Percentiles rank a stretch among this genome's conserved stretches.
phyloP scores from a whole-genome alignment of 2,888 invertebrate genomes.

The Beris morrisii region DNA sequence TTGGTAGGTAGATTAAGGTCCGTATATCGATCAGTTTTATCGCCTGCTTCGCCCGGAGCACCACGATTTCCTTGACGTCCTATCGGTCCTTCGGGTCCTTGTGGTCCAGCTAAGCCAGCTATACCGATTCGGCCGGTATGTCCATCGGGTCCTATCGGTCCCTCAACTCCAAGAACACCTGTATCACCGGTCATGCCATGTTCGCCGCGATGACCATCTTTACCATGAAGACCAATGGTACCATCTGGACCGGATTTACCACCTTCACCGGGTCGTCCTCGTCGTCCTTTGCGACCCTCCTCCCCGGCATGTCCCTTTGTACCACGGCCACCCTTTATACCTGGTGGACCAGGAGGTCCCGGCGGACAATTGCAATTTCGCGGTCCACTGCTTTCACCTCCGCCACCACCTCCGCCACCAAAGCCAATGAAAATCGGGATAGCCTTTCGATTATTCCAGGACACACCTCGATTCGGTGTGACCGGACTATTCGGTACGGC shows the following conservation, averaged over 20 bases:
- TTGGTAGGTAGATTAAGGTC: too few species aligned
- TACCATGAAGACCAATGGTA: not conserved
- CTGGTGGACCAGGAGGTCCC: constrained; percentile 18
- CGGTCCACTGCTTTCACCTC: too few species aligned
- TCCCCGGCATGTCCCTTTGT: constrained; percentile 16
- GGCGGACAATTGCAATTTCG: constrained; percentile 27
- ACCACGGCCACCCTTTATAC: constrained; percentile 24
- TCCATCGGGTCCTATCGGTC: constrained; percentile 10
- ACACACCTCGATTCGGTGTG: too few species aligned
- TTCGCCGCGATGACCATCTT: not conserved
- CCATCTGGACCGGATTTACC: constrained; percentile 4
- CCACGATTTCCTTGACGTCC: constrained; percentile 18
- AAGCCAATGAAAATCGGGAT: too few species aligned
- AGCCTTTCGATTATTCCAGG: too few species aligned
- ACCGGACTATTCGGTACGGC: not conserved
- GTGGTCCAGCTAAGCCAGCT: constrained; percentile 29
- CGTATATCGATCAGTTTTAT: not conserved
- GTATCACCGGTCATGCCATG: constrained; percentile 16
- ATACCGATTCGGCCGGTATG: constrained; percentile 15
- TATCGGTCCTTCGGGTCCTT: constrained; percentile 28
- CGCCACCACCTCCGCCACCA: too few species aligned
- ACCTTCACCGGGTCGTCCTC: constrained; percentile 1
- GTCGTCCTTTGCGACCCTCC: constrained; percentile 5
- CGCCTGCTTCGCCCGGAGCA: constrained; percentile 3
- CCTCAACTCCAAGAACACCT: constrained; percentile 22